phyloP scores from a whole-genome alignment of 2,888 invertebrate genomes.

The Tetragnatha montana region DNA sequence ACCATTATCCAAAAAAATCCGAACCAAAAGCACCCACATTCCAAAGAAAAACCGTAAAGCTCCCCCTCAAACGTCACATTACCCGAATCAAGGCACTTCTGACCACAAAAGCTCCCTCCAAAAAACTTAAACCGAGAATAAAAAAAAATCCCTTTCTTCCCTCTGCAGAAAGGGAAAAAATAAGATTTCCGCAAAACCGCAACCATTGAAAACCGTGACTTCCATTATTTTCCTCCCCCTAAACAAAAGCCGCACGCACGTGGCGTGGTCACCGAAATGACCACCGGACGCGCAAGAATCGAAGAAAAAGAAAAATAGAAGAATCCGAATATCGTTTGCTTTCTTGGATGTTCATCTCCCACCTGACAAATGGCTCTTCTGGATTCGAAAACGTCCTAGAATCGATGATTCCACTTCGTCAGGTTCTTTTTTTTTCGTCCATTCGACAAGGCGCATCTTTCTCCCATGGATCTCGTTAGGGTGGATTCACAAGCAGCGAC shows the following conservation, averaged over 20 bases:
- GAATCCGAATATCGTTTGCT: constrained; percentile 26
- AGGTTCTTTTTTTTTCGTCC: constrained; percentile 31
- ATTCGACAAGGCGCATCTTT: background rate
- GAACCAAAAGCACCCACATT: too few relatives aligned
- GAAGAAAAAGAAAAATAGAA: constrained; percentile 13
- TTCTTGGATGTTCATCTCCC: constrained; percentile 11
- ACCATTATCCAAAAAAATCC: too few relatives aligned
- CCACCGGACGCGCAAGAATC: constrained; percentile 3
- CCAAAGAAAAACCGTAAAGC: too few relatives aligned
- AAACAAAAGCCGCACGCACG: background rate
- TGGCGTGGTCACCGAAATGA: background rate
- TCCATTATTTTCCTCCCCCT: background rate
- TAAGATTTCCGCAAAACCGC: background rate
- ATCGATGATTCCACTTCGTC: constrained; percentile 54
- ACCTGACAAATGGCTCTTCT: constrained; percentile 44
- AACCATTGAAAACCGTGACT: background rate
- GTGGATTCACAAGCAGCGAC: too few relatives aligned
- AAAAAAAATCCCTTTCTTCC: background rate
- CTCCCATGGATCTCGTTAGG: constrained; percentile 38
- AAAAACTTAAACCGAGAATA: background rate
- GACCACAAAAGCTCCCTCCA: background rate
- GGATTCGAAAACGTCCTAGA: constrained; percentile 14
- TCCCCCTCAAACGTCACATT: too few relatives aligned
- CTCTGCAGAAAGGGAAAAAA: background rate
- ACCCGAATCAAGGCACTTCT: too few relatives aligned